Conservation (phyloP, 2,888 invertebrate genomes). For the Melipona beecheii region DNA sequence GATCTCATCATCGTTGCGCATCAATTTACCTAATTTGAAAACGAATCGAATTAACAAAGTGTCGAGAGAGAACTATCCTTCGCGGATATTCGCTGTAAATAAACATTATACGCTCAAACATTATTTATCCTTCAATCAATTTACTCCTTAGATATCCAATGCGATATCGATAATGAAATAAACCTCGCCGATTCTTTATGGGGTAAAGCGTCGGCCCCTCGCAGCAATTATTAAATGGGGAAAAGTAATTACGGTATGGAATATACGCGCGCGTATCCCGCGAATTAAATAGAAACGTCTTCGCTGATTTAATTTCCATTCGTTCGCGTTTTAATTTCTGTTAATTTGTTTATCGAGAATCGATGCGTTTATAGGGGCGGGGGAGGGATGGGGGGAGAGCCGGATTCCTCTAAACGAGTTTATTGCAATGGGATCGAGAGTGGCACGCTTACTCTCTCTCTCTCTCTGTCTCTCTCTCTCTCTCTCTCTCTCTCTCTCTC, state of each 20-base stretch:
- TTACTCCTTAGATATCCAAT: background rate
- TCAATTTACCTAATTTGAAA: too few relatives aligned
- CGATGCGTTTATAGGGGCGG: conserved; percentile 7
- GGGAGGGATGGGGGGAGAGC: background rate
- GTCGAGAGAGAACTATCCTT: too few relatives aligned
- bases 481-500: background rate
- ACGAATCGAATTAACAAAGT: too few relatives aligned
- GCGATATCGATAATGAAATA: background rate
- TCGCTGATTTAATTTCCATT: conserved; percentile 14
- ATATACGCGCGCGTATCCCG: background rate
- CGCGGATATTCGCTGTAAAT: background rate
- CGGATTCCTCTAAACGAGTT: background rate
- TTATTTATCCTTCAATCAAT: background rate
- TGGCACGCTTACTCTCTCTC: background rate
- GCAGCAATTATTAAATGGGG: background rate
- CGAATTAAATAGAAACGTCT: conserved; percentile 5
- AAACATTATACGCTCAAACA: background rate
- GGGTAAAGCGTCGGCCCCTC: background rate
- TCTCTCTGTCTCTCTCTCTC: too few relatives aligned
- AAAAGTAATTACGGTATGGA: background rate
- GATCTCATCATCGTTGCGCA: too few relatives aligned
- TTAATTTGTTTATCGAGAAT: conserved; percentile 36
- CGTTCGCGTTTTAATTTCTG: conserved; percentile 20
- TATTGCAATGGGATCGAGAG: conserved; percentile 9
- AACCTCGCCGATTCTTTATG: background rate